Evolutionary conservation across 1,140 invertebrate genomes (phyloP), one percentile per base, ranked within the genome.

Genomic region (Anoplolepis gracilipes): DNA sequence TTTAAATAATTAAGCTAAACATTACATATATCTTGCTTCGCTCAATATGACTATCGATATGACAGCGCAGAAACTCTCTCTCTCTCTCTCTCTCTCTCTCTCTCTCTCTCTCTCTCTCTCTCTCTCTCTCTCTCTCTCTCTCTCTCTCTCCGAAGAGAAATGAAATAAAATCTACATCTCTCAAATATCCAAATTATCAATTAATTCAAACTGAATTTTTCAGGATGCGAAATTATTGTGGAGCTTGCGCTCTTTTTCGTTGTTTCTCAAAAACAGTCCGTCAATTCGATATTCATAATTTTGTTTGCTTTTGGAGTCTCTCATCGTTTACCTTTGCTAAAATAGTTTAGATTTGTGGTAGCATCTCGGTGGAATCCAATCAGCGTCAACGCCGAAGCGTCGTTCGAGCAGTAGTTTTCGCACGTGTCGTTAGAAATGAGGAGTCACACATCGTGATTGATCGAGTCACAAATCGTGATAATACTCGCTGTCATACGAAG

Each of bases 271-370:
- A 13, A 30, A 25, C n/a, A 59, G 1, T 10, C 8, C 8, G 10
- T n/a, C 25, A 11, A 46, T 49, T 49, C 22, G 16, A 46, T 46
- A 22, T 25, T 46, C 22, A 11, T 16, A 1, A 19, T 28, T n/a
- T 19, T 42, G 42, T 42, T 46, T 30, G 25, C 28, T 53, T 55
- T 19, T 19, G 22, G 25, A 19, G 13, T 16, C 4, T 36, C n/a
- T 42, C 39, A n/a, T 67, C 39, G 30, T 67, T 64, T 55, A 70
- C 78, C 65, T 82, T 46, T 72, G 13, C 11, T 53, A 72, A 7
- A n/a, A n/a, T n/a, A 8, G 8, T 82, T 72, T 53, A 36, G 1
- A 28, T 28, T 36, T 19, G 39, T 11, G 46, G 6, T 16, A 39
- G 57, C 10, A 53, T 46, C 28, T 36, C 61, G n/a, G 25, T 6